Percentiles rank a stretch among this genome's conserved stretches.
Conservation (phyloP, 2,113 vertebrate species). For the Trachemys scripta region DNA sequence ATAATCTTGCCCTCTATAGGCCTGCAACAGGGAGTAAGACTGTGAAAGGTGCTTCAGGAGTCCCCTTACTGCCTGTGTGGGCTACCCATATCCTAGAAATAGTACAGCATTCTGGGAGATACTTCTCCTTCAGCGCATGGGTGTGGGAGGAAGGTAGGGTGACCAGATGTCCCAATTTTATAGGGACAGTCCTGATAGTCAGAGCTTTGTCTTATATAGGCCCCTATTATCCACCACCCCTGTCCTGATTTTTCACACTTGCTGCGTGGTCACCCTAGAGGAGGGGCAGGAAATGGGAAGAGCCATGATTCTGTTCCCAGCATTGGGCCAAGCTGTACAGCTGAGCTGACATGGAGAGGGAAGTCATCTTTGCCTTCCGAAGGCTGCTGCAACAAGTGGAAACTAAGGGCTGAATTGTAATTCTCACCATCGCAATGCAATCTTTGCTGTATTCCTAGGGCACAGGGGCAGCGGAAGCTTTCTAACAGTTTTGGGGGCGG, state of each 20-base stretch:
- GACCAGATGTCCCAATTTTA: too few relatives aligned
- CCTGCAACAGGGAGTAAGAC: neutral
- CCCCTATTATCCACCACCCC: too few relatives aligned
- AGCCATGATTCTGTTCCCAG: neutral
- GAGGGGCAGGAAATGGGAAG: neutral
- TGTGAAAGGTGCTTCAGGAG: neutral
- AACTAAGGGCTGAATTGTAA: neutral
- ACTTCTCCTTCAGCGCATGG: neutral
- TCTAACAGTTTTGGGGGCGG: too few relatives aligned
- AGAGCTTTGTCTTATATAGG: too few relatives aligned
- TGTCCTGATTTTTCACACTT: too few relatives aligned
- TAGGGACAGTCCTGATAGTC: too few relatives aligned
- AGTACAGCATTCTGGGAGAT: neutral
- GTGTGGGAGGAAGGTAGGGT: neutral
- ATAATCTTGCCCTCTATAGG: neutral
- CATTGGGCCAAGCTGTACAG: neutral
- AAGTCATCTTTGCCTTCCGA: neutral
- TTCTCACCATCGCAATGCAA: neutral
- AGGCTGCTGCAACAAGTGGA: neutral
- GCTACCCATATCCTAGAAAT: neutral
- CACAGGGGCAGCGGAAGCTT: neutral
- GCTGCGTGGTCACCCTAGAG: too few relatives aligned
- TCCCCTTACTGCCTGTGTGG: neutral
- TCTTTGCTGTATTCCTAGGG: neutral
- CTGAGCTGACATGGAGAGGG: neutral